Percentiles rank a stretch among this genome's conserved stretches.
These are phyloP conservation scores for Montipora capricornis DNA, from an alignment of 64 coral and sea anemone genomes.

Conservation along the genomic window DNA sequence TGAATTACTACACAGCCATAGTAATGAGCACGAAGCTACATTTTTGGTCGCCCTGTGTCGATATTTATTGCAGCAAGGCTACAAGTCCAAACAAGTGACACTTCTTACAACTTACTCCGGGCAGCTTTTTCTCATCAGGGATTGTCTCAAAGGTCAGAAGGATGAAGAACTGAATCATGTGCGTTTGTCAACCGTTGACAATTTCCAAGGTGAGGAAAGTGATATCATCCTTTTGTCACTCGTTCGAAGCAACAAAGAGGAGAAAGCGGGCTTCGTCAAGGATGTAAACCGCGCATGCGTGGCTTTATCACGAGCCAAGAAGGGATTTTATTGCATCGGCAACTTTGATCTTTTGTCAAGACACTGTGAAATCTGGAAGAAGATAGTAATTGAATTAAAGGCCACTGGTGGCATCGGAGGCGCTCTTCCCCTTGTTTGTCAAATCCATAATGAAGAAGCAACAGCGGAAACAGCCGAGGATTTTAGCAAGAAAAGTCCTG, in stretches of 20 bases:
- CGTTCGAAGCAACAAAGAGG: constrained; percentile 74
- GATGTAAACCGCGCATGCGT: constrained; percentile 79
- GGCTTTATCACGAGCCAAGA: constrained; percentile 81
- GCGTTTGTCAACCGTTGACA: constrained; percentile 84
- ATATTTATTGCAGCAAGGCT: constrained; percentile 87
- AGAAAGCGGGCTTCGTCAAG: constrained; percentile 84
- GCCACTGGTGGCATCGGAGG: constrained; percentile 24
- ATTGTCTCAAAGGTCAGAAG: constrained; percentile 22
- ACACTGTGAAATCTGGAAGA: constrained; percentile 68
- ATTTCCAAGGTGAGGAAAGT: constrained; percentile 93
- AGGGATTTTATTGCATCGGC: constrained; percentile 88
- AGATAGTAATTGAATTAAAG: constrained; percentile 59
- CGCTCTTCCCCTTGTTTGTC: constrained; percentile 70
- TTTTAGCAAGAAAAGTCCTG: constrained; percentile 54
- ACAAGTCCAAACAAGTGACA: constrained; percentile 63
- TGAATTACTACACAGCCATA: constrained; percentile 69
- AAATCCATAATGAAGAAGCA: constrained; percentile 59
- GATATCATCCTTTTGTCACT: constrained; percentile 87
- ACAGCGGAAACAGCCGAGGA: constrained; percentile 43
- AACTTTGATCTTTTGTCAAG: constrained; percentile 73
- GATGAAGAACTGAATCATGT: constrained; percentile 35
- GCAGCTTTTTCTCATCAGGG: constrained; percentile 81
- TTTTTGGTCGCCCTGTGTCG: constrained; percentile 78
- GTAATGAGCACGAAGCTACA: constrained; percentile 83
- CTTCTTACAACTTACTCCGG: constrained; percentile 91